Conservation (phyloP, 2,888 invertebrate genomes). For the Tenthredo distinguenda region DNA sequence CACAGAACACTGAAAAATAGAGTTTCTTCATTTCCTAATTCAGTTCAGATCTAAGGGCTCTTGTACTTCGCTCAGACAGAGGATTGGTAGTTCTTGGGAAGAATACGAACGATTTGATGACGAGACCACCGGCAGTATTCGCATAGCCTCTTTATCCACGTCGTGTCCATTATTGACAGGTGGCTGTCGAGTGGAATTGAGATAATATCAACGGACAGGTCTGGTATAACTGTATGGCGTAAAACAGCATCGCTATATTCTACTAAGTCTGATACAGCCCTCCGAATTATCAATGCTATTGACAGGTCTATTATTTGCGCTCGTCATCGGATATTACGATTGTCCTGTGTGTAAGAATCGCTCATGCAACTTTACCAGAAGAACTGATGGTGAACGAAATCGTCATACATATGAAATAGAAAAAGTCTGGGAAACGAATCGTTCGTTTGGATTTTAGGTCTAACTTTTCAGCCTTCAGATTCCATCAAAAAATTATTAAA, state of each 20-base stretch:
- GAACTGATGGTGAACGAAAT: not conserved
- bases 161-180: slow-evolving; percentile 29
- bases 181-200: slow-evolving; percentile 24
- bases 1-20: not conserved
- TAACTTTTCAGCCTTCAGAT: not conserved
- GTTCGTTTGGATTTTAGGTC: not conserved
- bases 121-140: not conserved
- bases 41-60: not conserved
- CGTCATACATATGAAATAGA: not conserved
- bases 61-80: not conserved
- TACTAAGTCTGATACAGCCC: not conserved
- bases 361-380: not conserved
- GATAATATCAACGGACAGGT: slow-evolving; percentile 25
- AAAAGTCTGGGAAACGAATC: not conserved
- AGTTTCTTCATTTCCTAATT: not conserved
- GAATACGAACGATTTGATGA: not conserved
- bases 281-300: slow-evolving; percentile 23
- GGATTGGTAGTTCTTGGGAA: not conserved
- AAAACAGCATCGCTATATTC: slow-evolving; percentile 9
- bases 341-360: not conserved
- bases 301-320: slow-evolving; percentile 16
- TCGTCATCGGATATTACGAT: slow-evolving; percentile 5
- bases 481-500: not conserved
- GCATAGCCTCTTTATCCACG: slow-evolving; percentile 19
- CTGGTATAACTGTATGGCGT: not conserved